These are phyloP conservation scores for Drosophila arizonae DNA, from an alignment of 1,140 invertebrate species.

Conservation along the genomic window DNA sequence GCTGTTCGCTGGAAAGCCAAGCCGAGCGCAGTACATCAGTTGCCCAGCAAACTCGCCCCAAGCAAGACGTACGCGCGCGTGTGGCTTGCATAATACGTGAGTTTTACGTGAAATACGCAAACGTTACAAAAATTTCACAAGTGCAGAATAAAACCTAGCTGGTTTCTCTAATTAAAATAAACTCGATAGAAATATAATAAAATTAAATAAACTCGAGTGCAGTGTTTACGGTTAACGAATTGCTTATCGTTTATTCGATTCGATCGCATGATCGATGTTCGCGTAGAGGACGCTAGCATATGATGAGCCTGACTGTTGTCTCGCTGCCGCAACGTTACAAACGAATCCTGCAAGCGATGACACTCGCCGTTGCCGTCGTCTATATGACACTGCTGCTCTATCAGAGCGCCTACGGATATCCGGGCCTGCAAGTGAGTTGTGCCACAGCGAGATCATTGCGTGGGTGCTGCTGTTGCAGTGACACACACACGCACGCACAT, in stretches of 20 bases:
- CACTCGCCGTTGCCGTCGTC: slow-evolving; percentile 80
- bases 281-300: slow-evolving; percentile 64
- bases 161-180: neutral
- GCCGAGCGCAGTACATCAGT: slow-evolving; percentile 36
- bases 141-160: neutral
- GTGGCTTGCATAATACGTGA: slow-evolving; percentile 22
- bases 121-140: slow-evolving; percentile 17
- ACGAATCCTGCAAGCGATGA: slow-evolving; percentile 82
- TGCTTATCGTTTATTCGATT: slow-evolving; percentile 29
- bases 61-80: slow-evolving; percentile 71
- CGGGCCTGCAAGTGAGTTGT: slow-evolving; percentile 74
- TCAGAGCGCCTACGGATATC: slow-evolving; percentile 83
- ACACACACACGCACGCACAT: neutral
- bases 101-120: slow-evolving; percentile 20
- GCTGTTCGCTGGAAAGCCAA: slow-evolving; percentile 56
- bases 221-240: slow-evolving; percentile 1
- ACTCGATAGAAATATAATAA: neutral
- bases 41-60: slow-evolving; percentile 60
- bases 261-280: slow-evolving; percentile 58
- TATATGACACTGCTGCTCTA: slow-evolving; percentile 81
- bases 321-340: slow-evolving; percentile 82
- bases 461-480: neutral
- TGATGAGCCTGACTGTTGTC: slow-evolving; percentile 79
- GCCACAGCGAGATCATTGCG: slow-evolving; percentile 3
- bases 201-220: slow-evolving; percentile 11